Conservation (phyloP, 2,888 invertebrate species). For the Philereme transversata region DNA sequence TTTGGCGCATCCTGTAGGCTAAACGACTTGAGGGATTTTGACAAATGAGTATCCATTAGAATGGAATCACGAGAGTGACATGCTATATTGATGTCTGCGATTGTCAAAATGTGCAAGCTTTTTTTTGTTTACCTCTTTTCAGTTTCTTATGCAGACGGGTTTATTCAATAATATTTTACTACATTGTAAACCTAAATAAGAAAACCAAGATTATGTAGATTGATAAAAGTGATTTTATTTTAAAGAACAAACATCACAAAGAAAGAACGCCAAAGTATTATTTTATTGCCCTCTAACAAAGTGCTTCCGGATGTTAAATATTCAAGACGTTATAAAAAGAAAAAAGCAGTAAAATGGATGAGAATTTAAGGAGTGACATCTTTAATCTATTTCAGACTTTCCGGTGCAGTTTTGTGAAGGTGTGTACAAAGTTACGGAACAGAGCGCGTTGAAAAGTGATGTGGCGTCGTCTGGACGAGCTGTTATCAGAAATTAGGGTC, state of each 20-base stretch:
- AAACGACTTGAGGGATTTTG: no score
- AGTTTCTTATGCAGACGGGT: no score
- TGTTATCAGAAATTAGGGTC: constrained; percentile 33
- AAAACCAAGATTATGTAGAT: no score
- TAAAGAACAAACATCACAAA: constrained; percentile 9
- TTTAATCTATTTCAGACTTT: constrained; percentile 34
- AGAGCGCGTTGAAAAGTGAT: constrained; percentile 18
- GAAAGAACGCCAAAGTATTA: constrained; percentile 33
- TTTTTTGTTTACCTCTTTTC: no score
- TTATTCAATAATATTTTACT: no score
- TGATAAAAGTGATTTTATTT: constrained; percentile 16
- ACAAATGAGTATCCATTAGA: no score
- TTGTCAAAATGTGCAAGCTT: no score
- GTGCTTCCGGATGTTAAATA: constrained; percentile 51
- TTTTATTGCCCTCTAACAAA: constrained; percentile 56
- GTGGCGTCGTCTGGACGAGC: constrained; percentile 38
- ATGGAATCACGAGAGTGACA: no score
- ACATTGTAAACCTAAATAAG: no score
- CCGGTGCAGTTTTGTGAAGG: constrained; percentile 21
- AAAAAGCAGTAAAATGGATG: constrained; percentile 37
- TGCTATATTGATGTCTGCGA: no score
- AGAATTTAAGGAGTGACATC: constrained; percentile 29
- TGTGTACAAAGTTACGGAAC: background rate
- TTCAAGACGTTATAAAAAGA: constrained; percentile 49
- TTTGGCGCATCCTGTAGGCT: no score